Conservation (phyloP, 2,888 invertebrate species). For the Beris morrisii region DNA sequence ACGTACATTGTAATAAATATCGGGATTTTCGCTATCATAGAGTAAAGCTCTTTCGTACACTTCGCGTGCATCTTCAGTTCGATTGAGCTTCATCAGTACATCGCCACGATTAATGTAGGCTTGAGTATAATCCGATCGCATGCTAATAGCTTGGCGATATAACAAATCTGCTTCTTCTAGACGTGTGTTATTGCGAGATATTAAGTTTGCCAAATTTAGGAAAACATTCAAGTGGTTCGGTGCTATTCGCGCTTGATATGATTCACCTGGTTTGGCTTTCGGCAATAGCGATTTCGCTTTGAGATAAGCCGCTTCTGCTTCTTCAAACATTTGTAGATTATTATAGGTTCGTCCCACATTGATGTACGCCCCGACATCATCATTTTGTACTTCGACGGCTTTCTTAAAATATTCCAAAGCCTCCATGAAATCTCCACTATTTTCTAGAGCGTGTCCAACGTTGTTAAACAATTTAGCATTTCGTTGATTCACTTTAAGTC, state of each 20-base stretch:
- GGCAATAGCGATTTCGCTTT: conserved; percentile 87
- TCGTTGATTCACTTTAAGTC: conserved; percentile 75
- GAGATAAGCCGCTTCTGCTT: conserved; percentile 91
- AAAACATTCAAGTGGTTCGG: conserved; percentile 96
- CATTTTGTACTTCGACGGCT: conserved; percentile 90
- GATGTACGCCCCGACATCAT: conserved; percentile 95
- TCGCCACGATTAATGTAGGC: conserved; percentile 97
- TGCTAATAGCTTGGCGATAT: conserved; percentile 93
- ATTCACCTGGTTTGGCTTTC: conserved; percentile 89
- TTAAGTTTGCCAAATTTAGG: conserved; percentile 90
- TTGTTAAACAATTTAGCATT: conserved; percentile 98
- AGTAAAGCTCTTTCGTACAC: conserved; percentile 90
- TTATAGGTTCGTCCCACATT: conserved; percentile 96
- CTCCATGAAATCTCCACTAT: conserved; percentile 66
- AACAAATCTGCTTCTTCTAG: conserved; percentile 92
- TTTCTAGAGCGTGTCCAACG: conserved; percentile 94
- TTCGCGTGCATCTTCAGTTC: conserved; percentile 91
- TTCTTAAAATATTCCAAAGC: conserved; percentile 90
- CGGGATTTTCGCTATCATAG: conserved; percentile 92
- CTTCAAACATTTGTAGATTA: conserved; percentile 81
- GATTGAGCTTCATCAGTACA: conserved; percentile 90
- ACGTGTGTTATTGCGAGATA: conserved; percentile 88
- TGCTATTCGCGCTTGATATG: conserved; percentile 93
- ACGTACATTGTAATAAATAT: conserved; percentile 92
- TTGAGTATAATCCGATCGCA: conserved; percentile 94